Conservation (phyloP, 23 tunicate species). For the Aplidium turbinatum region DNA sequence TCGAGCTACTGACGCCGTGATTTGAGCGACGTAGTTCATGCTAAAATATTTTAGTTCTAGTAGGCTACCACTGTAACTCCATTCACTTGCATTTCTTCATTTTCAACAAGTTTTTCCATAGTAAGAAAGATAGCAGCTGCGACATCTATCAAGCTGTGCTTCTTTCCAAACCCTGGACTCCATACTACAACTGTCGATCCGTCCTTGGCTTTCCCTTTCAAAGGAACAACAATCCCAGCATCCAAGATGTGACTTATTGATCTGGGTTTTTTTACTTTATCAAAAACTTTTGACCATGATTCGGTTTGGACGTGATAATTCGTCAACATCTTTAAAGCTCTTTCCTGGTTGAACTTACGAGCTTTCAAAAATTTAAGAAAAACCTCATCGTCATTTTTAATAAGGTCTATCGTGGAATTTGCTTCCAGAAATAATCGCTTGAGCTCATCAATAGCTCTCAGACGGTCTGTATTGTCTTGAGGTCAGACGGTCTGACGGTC, state of each 20-base stretch:
- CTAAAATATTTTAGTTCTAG: slow-evolving; percentile 60
- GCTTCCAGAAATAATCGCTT: slow-evolving; percentile 43
- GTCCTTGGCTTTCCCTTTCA: slow-evolving; percentile 59
- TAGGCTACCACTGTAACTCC: slow-evolving; percentile 83
- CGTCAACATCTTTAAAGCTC: slow-evolving; percentile 54
- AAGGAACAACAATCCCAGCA: slow-evolving; percentile 29
- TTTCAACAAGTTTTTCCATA: slow-evolving; percentile 39
- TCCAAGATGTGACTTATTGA: slow-evolving; percentile 38
- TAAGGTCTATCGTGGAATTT: slow-evolving; percentile 10
- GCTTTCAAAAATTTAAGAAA: slow-evolving; percentile 62
- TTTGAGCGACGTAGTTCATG: slow-evolving; percentile 74
- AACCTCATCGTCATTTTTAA: slow-evolving; percentile 56
- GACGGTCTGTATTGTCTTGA: slow-evolving; percentile 51
- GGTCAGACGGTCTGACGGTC: too few relatives aligned
- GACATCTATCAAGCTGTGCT: slow-evolving; percentile 1
- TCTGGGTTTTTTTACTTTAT: slow-evolving; percentile 55
- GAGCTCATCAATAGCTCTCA: slow-evolving; percentile 67
- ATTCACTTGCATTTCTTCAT: slow-evolving; percentile 68
- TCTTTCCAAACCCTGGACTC: slow-evolving; percentile 31
- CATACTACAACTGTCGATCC: slow-evolving; percentile 39
- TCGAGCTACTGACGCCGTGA: slow-evolving; percentile 53
- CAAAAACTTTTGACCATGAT: slow-evolving; percentile 60
- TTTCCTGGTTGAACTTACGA: slow-evolving; percentile 76
- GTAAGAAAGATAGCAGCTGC: slow-evolving; percentile 28
- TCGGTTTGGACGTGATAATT: slow-evolving; percentile 66